phyloP scores from a whole-genome alignment of 2,797 vertebrate genomes.

The Acipenser oxyrinchus region DNA sequence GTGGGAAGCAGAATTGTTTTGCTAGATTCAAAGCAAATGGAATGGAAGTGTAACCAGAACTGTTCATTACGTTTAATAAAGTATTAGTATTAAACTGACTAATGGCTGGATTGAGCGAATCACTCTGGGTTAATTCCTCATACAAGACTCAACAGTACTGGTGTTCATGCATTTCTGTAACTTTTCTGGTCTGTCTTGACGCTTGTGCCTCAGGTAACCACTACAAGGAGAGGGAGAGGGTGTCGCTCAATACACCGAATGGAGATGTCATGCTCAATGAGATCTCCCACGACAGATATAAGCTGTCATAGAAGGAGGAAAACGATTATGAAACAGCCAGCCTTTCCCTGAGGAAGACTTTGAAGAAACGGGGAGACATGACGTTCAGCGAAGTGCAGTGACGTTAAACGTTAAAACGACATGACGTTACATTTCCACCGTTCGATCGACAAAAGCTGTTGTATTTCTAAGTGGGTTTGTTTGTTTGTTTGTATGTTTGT shows the following conservation, averaged over 20 bases:
- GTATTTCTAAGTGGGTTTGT: too few relatives aligned
- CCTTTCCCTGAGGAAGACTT: constrained; percentile 1
- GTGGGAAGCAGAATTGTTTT: too few relatives aligned
- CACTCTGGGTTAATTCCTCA: too few relatives aligned
- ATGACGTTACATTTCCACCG: too few relatives aligned
- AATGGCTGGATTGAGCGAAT: too few relatives aligned
- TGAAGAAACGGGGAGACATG: not conserved
- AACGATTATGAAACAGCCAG: not conserved
- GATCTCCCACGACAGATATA: constrained; percentile 27
- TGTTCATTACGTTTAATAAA: too few relatives aligned
- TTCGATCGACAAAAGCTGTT: too few relatives aligned
- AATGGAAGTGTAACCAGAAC: too few relatives aligned
- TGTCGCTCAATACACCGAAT: constrained; percentile 31
- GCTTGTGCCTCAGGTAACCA: constrained; percentile 32
- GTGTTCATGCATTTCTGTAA: not conserved
- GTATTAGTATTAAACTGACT: too few relatives aligned
- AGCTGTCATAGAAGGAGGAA: not conserved
- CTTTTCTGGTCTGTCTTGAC: constrained; percentile 3
- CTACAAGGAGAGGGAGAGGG: constrained; percentile 41
- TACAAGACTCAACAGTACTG: not conserved
- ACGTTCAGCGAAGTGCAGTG: not conserved
- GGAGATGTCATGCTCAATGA: constrained; percentile 47
- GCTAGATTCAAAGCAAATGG: too few relatives aligned
- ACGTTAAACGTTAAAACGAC: too few relatives aligned
- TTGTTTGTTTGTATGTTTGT: too few relatives aligned